Evolutionary conservation across 2,888 invertebrate genomes (phyloP), one percentile per base, ranked within the genome.

Genomic region (Archaeoteleia sp.): DNA sequence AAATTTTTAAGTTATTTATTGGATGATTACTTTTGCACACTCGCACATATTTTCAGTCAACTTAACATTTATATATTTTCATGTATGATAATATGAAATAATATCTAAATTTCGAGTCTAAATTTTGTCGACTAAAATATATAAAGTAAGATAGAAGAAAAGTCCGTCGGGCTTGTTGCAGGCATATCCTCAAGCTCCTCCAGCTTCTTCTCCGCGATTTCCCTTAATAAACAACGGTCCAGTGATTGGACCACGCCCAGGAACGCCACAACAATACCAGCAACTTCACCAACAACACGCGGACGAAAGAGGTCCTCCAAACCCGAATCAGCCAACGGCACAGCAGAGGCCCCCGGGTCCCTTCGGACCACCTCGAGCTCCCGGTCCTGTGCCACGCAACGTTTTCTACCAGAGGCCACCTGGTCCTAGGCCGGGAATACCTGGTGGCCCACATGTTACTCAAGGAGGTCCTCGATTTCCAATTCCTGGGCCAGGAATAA

Each of bases 251-350:
- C 89, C 45, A 75, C 90, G 63, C 79, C 74, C 27, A 89, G 89
- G 88, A 88, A 90, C 2, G 75, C 87, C 60, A 85, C 87, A 6
- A 88, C 90, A n/a, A n/a, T n/a, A n/a, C n/a, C n/a, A n/a, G n/a
- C n/a, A n/a, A n/a, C n/a, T n/a, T n/a, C n/a, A 82, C 86, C 88
- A 43, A 87, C 39, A 78, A 79, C 68, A 87, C 87, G 45, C 89
- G 86, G 89, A 75, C 85, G 40, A 82, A 83, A 57, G 87, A 87
- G 42, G 84, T 85, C 46, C 71, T 81, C 30, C 84, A 85, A 73
- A 88, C 87, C 70, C 70, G 1, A 43, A 66, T 15, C 63, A 51
- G 6, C 48, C 32, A 20, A 1, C 8, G 1, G 9, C 10, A 13
- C 55, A 49, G 23, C 51, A 39, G 6, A 55, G 67, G 32, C 3